Percentiles rank a stretch among this genome's conserved stretches.
Evolutionary conservation across 1,140 invertebrate species (phyloP).

Genomic region (Eciton burchellii): DNA sequence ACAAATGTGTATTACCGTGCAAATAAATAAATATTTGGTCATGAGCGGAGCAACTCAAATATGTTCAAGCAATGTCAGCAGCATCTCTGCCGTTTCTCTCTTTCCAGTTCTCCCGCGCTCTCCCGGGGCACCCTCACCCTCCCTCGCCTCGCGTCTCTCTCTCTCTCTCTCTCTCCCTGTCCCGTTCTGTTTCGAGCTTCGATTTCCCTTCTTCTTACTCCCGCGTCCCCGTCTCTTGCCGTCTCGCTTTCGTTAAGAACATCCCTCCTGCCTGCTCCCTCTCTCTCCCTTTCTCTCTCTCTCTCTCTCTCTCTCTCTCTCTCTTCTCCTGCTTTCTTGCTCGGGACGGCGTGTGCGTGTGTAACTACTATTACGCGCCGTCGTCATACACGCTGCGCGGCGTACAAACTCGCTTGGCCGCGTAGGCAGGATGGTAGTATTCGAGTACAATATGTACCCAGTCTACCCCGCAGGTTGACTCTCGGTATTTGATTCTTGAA

Average conservation of each 20-base stretch:
- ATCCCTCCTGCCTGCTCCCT: background rate
- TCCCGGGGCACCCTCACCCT: slow-evolving; percentile 47
- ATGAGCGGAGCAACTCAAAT: slow-evolving; percentile 82
- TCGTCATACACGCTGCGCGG: slow-evolving; percentile 64
- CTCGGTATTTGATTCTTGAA: slow-evolving; percentile 85
- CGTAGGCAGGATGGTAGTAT: slow-evolving; percentile 76
- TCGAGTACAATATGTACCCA: slow-evolving; percentile 84
- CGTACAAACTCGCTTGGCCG: slow-evolving; percentile 64
- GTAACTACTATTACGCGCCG: slow-evolving; percentile 68
- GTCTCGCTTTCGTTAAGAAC: slow-evolving; percentile 18
- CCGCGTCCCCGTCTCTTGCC: background rate
- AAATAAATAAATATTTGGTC: slow-evolving; percentile 84
- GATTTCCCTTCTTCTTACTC: slow-evolving; percentile 25
- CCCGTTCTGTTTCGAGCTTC: background rate
- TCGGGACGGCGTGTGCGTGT: slow-evolving; percentile 43
- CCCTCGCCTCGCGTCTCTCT: slow-evolving; percentile 34
- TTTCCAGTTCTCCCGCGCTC: slow-evolving; percentile 59
- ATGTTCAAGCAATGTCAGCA: slow-evolving; percentile 82
- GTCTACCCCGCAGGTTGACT: slow-evolving; percentile 84
- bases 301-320: slow-evolving; percentile 23
- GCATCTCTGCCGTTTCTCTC: slow-evolving; percentile 75
- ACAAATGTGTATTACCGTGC: slow-evolving; percentile 81
- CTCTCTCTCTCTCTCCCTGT: slow-evolving; percentile 34
- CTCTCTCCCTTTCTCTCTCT: background rate
- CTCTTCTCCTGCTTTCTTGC: no score